Evolutionary conservation across 2,888 invertebrate species (phyloP), one percentile per base, ranked within the genome.

Genomic region (Andrena chrysosceles): DNA sequence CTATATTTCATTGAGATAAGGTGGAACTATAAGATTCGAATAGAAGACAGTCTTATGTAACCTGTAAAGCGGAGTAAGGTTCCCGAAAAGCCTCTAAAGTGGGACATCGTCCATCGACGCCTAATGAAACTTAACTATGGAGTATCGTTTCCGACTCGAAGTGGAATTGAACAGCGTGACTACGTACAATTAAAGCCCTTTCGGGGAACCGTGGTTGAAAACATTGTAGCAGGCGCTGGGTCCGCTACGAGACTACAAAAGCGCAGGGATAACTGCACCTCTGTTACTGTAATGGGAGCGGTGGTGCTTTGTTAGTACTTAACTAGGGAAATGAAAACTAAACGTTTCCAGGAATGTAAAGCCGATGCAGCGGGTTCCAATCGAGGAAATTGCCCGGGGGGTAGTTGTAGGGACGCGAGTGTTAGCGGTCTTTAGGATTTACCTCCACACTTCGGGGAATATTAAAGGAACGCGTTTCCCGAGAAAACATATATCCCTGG

Each of bases 311-410:
- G 84, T 84, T 84, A 81, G 85, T 75, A 83, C 84, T 84, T 87
- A 83, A 85, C 84, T 81, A 81, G 81, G 64, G 60, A 83, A 88
- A 88, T 88, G 87, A 88, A 88, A 88, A 86, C 83, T 83, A 87
- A 88, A 83, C 72, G 89, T 87, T 88, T 87, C 83, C 76, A 84
- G 63, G 83, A 88, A 88, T 82, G 63, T 71, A 60, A 77, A 64
- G 73, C 62, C 83, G 64, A 82, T 81, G 80, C 77, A 64, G 60
- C 13, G 42, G 54, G 26, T 81, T 86, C 79, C 83, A 83, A 87
- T 89, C 62, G 74, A 81, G 87, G 77, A 87, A 88, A 88, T 85
- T 87, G 68, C 80, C 71, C 54, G 70, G 72, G 67, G 79, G 79
- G 35, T 64, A 35, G 66, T 23, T 69, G 72, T 64, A 85, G 70